Conservation (phyloP, 1,140 invertebrate genomes). For the Pseudomyrmex flavicornis region DNA sequence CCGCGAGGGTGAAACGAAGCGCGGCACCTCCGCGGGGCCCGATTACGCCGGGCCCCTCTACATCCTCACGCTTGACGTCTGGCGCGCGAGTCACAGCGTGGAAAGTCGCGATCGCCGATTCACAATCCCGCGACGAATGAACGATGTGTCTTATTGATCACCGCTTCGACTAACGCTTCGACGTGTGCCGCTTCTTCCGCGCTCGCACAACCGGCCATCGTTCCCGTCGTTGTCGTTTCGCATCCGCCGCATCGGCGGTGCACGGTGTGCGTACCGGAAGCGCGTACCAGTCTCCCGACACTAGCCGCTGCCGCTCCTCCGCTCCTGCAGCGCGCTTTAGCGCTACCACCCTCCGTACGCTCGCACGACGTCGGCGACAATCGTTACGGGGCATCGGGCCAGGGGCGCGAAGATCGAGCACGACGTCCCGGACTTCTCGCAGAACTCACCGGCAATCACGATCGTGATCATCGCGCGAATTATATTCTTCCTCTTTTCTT, state of each 20-base stretch:
- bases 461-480: constrained; percentile 18
- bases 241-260: constrained; percentile 38
- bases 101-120: constrained; percentile 48
- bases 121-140: constrained; percentile 54
- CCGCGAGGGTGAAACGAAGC: constrained; percentile 41
- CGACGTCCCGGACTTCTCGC: not conserved
- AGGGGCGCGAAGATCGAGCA: not conserved
- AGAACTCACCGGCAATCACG: not conserved
- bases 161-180: constrained; percentile 45
- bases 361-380: constrained; percentile 20
- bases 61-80: constrained; percentile 58
- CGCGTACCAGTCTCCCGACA: constrained; percentile 22
- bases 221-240: constrained; percentile 44
- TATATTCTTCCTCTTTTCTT: not conserved
- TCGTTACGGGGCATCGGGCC: constrained; percentile 43
- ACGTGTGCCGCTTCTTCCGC: constrained; percentile 35
- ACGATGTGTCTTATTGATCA: constrained; percentile 65
- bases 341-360: constrained; percentile 30
- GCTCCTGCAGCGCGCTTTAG: constrained; percentile 7
- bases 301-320: constrained; percentile 3
- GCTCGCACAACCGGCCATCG: constrained; percentile 58
- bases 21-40: constrained; percentile 67
- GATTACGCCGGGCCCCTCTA: constrained; percentile 63
- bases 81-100: constrained; percentile 29
- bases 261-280: constrained; percentile 10